These are phyloP conservation scores for Pangasianodon hypophthalmus DNA, from an alignment of 2,113 vertebrate genomes.

Conservation along the genomic window DNA sequence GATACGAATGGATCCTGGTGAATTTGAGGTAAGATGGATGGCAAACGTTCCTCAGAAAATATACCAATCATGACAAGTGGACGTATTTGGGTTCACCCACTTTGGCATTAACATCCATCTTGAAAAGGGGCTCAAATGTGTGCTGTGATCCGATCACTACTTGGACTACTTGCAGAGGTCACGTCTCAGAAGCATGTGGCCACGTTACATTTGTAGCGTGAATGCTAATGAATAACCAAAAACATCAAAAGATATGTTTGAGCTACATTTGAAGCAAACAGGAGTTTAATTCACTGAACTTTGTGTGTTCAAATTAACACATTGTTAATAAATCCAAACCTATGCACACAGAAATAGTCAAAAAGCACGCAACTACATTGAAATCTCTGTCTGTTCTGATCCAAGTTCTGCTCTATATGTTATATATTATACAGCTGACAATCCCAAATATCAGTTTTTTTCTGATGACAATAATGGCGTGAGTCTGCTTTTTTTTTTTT, in stretches of 20 bases:
- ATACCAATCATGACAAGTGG: not conserved
- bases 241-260: not conserved
- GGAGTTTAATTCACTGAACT: not conserved
- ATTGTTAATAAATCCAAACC: not conserved
- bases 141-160: not conserved
- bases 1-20: conserved; percentile 3
- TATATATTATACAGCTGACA: not conserved
- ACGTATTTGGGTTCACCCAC: not conserved
- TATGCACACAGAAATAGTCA: too few species aligned
- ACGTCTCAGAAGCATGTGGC: not conserved
- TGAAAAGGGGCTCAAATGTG: not conserved
- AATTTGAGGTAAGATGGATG: not conserved
- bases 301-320: not conserved
- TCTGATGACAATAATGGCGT: not conserved
- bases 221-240: not conserved
- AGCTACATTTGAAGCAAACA: not conserved
- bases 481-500: too few species aligned
- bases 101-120: not conserved
- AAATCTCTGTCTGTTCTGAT: not conserved
- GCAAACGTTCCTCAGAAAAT: not conserved
- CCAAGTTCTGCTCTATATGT: not conserved
- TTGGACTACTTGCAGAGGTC: not conserved
- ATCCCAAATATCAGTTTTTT: not conserved
- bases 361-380: not conserved
- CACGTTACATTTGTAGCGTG: not conserved